Conservation (phyloP, 2,888 invertebrate genomes). For the Folsomia candida region DNA sequence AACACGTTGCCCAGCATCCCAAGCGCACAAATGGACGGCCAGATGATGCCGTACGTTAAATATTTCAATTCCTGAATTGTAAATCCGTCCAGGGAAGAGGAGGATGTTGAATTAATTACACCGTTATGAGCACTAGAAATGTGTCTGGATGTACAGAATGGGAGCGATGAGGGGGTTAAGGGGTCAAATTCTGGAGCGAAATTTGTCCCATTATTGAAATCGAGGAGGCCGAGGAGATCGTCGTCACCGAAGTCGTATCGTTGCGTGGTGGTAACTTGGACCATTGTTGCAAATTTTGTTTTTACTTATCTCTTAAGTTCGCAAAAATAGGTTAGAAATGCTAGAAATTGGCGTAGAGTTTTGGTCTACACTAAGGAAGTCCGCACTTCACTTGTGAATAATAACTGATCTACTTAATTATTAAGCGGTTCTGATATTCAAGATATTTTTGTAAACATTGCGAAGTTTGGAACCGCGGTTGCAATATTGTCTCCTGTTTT, state of each 20-base stretch:
- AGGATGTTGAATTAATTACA: neutral
- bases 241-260: neutral
- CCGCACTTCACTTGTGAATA: too few relatives aligned
- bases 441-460: too few relatives aligned
- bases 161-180: neutral
- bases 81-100: neutral
- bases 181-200: neutral
- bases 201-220: neutral
- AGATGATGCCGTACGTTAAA: conserved; percentile 63
- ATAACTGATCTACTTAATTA: too few relatives aligned
- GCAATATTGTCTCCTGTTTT: too few relatives aligned
- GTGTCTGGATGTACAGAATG: neutral
- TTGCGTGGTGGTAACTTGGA: neutral
- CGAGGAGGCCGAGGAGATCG: neutral
- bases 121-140: neutral
- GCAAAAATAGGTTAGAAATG: too few relatives aligned
- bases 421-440: too few relatives aligned
- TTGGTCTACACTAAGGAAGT: too few relatives aligned
- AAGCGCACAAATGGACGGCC: conserved; percentile 68
- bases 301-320: too few relatives aligned
- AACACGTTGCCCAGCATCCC: conserved; percentile 76
- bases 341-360: too few relatives aligned
- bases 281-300: neutral
- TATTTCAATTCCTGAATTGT: conserved; percentile 3
- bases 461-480: too few relatives aligned